phyloP scores from a whole-genome alignment of 2,888 invertebrate species.

The Adelognathus sp. region DNA sequence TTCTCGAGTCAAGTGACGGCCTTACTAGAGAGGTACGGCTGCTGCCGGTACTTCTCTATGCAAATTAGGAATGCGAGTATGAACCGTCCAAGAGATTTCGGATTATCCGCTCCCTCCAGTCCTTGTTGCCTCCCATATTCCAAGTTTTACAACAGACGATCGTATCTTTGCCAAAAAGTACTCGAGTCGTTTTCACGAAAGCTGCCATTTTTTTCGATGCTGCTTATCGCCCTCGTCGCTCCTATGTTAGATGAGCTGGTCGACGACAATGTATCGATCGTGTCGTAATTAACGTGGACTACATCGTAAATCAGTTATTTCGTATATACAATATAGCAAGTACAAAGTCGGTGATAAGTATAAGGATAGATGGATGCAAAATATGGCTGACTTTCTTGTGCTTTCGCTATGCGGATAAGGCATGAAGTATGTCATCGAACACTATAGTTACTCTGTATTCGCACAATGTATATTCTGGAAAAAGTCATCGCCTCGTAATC shows the following conservation, averaged over 20 bases:
- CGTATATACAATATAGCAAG: too few relatives aligned
- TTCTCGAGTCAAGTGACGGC: slow-evolving; percentile 56
- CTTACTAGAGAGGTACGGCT: slow-evolving; percentile 20
- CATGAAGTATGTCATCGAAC: too few relatives aligned
- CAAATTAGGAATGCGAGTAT: slow-evolving; percentile 44
- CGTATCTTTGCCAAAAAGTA: neutral
- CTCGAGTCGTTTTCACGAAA: neutral
- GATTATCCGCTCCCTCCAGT: neutral
- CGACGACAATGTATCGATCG: too few relatives aligned
- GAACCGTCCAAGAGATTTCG: slow-evolving; percentile 22
- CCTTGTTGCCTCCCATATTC: neutral
- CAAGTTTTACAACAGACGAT: neutral
- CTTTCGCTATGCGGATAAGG: too few relatives aligned
- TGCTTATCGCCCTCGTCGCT: neutral
- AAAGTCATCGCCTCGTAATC: too few relatives aligned
- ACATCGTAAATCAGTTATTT: too few relatives aligned
- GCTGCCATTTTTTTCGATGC: neutral
- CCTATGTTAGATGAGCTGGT: neutral
- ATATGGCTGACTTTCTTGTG: too few relatives aligned
- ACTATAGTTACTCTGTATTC: too few relatives aligned
- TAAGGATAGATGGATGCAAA: too few relatives aligned
- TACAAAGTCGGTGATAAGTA: too few relatives aligned
- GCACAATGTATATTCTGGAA: too few relatives aligned
- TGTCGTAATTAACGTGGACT: too few relatives aligned
- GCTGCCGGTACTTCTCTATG: slow-evolving; percentile 13